Percentiles rank a stretch among this genome's conserved stretches.
phyloP scores from a whole-genome alignment of 1,140 invertebrate genomes.

The Holcopasites calliopsidis region DNA sequence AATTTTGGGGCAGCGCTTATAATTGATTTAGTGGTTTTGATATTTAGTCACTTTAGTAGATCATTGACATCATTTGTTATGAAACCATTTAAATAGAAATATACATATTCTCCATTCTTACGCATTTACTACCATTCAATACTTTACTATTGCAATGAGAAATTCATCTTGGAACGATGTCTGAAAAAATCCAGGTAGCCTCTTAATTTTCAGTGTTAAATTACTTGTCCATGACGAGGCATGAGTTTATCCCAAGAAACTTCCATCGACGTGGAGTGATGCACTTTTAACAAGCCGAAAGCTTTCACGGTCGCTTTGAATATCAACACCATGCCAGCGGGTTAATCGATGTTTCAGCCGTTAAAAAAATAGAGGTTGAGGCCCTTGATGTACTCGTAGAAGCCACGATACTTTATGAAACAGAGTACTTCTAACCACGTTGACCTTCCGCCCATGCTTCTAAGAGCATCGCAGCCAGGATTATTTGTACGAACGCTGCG shows the following conservation, averaged over 20 bases:
- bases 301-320: constrained; percentile 3
- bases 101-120: too few relatives aligned
- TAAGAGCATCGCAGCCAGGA: not conserved
- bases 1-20: too few relatives aligned
- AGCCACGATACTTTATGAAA: not conserved
- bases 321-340: not conserved
- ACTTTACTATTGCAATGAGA: too few relatives aligned
- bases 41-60: too few relatives aligned
- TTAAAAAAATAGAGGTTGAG: constrained; percentile 11
- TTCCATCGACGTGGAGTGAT: not conserved
- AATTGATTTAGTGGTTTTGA: too few relatives aligned
- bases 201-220: too few relatives aligned
- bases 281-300: not conserved
- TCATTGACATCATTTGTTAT: too few relatives aligned
- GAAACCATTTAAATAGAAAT: too few relatives aligned
- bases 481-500: not conserved
- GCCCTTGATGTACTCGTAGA: not conserved
- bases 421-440: not conserved
- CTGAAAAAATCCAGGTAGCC: too few relatives aligned
- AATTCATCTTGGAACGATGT: too few relatives aligned
- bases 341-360: constrained; percentile 2
- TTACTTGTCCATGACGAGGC: too few relatives aligned
- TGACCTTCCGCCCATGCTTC: not conserved
- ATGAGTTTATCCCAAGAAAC: not conserved
- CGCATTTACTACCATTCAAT: too few relatives aligned